Evolutionary conservation across 1,140 invertebrate genomes (phyloP), one percentile per base, ranked within the genome.

Genomic region (Globodera rostochiensis): DNA sequence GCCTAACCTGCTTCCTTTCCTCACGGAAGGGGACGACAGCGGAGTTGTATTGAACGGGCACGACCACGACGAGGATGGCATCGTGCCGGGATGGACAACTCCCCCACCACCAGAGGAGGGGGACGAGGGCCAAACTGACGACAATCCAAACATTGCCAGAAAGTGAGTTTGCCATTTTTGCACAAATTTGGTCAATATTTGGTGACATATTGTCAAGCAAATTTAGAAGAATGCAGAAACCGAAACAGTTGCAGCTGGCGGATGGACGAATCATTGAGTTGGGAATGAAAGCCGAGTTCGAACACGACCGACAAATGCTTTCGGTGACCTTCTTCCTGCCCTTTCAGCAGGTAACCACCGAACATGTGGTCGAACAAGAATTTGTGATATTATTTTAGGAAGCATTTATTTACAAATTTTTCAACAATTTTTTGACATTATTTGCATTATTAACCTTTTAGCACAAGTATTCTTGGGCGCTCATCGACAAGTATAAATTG

Each of bases 401-500:
- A 36, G 36, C 25, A 36, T 36, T 36, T 36, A 36, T 36, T 36
- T 36, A 36, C 36, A 36, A 36, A 36, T 36, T 36, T 36, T 36
- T 36, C 36, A 36, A 36, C 36, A 36, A 36, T 36, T 36, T 25
- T 25, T 36, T 36, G 36, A 36, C 36, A 36, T 36, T 2, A 36
- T 36, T 36, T 36, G 3, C 11, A 64, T 64, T 64, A 6, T 64
- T 19, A 69, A 69, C 6, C 15, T 69, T 69, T 36, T 36, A 74
- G 36, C 6, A 71, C n/a, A n/a, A 78, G 19, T 6, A 19, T 6
- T 66, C 13, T 5, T 46, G 45, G 36, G 11, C 36, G 13, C 8
- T 6, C 36, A 64, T 81, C 45, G 50, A 81, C 64, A 45, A 71
- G 60, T 80, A 80, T 36, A 64, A 77, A 36, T 9, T 82, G 21